Evolutionary conservation across 92 coral and sea anemone genomes (phyloP).

Genomic region (Heteractis magnifica): DNA sequence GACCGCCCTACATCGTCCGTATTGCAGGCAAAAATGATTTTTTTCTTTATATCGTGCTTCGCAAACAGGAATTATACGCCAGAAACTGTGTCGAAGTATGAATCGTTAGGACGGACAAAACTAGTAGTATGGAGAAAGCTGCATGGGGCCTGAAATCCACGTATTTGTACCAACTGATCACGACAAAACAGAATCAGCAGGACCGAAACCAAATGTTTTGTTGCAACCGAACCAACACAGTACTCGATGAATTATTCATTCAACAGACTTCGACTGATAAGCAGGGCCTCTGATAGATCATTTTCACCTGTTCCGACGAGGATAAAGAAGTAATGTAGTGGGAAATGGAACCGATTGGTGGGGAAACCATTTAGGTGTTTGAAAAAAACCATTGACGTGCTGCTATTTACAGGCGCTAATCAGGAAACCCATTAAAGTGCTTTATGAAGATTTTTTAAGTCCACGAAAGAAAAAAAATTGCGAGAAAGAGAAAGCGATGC

Average conservation of each 20-base stretch:
- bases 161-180: neutral
- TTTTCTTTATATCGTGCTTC: too few relatives aligned
- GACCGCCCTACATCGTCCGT: neutral
- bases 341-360: neutral
- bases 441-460: neutral
- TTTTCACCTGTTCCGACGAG: conserved; percentile 36
- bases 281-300: conserved; percentile 30
- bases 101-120: neutral
- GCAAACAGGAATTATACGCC: too few relatives aligned
- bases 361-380: neutral
- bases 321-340: conserved; percentile 2
- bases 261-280: neutral
- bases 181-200: neutral
- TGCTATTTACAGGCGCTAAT: neutral
- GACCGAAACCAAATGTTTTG: conserved; percentile 18
- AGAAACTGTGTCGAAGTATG: neutral
- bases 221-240: conserved; percentile 24
- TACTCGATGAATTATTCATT: conserved; percentile 24
- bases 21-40: neutral
- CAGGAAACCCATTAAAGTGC: conserved; percentile 28
- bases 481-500: neutral
- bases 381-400: conserved; percentile 30
- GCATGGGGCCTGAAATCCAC: neutral
- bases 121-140: neutral
- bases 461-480: neutral